Evolutionary conservation across 2,797 vertebrate genomes (phyloP).

Genomic region (Acridotheres tristis): DNA sequence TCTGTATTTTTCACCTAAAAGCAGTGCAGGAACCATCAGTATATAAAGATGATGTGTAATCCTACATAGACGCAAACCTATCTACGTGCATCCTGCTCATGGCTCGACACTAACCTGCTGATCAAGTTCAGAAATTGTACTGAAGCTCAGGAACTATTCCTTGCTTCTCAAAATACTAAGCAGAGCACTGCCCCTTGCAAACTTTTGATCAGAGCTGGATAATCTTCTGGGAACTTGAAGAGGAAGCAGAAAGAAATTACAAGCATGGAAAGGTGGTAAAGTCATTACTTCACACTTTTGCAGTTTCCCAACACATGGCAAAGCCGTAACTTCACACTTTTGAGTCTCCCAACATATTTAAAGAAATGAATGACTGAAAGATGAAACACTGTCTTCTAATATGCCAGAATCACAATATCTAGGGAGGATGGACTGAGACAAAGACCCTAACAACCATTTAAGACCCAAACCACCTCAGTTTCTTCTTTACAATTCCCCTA

Average conservation of each 20-base stretch:
- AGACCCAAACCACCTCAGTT: background rate
- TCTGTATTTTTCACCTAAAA: background rate
- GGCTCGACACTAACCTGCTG: background rate
- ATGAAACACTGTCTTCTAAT: background rate
- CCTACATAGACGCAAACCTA: background rate
- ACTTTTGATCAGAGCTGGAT: background rate
- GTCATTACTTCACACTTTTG: background rate
- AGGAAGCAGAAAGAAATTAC: background rate
- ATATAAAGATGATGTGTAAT: background rate
- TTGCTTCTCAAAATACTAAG: background rate
- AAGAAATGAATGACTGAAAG: background rate
- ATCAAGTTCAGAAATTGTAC: background rate
- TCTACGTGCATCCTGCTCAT: background rate
- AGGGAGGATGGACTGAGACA: background rate
- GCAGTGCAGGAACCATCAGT: background rate
- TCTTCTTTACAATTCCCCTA: background rate
- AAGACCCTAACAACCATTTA: background rate
- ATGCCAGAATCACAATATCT: background rate
- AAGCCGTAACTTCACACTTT: background rate
- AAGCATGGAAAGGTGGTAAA: background rate
- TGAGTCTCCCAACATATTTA: background rate
- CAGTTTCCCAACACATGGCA: background rate
- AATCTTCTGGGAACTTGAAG: background rate
- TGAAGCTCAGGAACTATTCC: background rate
- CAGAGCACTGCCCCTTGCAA: background rate